Conservation (phyloP, 2,888 invertebrate genomes). For the Thyatira batis region DNA sequence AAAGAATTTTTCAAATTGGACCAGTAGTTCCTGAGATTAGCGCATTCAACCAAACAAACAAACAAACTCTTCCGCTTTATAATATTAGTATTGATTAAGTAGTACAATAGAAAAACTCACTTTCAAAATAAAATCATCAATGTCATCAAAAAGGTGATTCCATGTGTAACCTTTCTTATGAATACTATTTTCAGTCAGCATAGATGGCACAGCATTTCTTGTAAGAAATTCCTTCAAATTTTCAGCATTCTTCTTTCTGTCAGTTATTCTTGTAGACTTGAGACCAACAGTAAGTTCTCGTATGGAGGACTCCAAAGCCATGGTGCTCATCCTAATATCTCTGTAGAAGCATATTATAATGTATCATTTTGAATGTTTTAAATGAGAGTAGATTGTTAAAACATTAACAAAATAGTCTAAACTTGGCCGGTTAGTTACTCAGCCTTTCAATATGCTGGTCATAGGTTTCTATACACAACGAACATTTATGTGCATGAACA, state of each 20-base stretch:
- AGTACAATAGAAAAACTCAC: constrained; percentile 35
- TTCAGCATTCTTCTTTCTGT: constrained; percentile 75
- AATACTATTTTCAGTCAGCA: constrained; percentile 62
- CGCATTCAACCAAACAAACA: too few relatives aligned
- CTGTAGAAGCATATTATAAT: neutral
- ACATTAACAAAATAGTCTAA: too few relatives aligned
- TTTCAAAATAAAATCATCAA: constrained; percentile 71
- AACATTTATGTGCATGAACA: too few relatives aligned
- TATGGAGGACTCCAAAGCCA: constrained; percentile 65
- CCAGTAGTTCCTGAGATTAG: too few relatives aligned
- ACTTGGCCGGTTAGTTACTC: too few relatives aligned
- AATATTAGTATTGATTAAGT: too few relatives aligned
- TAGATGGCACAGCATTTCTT: constrained; percentile 60
- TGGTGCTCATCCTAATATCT: constrained; percentile 16
- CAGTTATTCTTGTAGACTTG: constrained; percentile 61
- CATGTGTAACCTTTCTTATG: constrained; percentile 64
- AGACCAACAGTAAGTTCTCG: constrained; percentile 60
- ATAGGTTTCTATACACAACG: too few relatives aligned
- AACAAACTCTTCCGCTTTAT: too few relatives aligned
- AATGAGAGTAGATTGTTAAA: too few relatives aligned
- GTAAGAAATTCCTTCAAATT: constrained; percentile 63
- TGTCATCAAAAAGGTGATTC: constrained; percentile 69
- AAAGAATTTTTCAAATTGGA: too few relatives aligned
- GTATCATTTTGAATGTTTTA: too few relatives aligned
- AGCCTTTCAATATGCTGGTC: too few relatives aligned